A percentile compares a stretch with the other conserved stretches of the same genome.
These are phyloP conservation scores for Cartodere bifasciata DNA, from an alignment of 2,888 invertebrate species.

Conservation along the genomic window DNA sequence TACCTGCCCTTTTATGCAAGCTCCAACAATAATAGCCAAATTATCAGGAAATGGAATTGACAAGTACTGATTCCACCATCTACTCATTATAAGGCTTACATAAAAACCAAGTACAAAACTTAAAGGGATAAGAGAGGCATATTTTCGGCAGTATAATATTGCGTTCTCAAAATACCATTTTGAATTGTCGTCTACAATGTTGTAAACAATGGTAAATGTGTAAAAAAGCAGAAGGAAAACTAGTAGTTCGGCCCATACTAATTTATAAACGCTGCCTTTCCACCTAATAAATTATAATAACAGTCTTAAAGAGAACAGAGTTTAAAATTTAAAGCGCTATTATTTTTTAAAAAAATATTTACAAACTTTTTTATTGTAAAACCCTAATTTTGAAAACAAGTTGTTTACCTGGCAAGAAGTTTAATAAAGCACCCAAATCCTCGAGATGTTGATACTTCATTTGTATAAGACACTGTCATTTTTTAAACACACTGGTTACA, in stretches of 20 bases:
- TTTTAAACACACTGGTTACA: too few species aligned
- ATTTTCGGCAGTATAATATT: slow-evolving; percentile 69
- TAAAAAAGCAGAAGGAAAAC: slow-evolving; percentile 72
- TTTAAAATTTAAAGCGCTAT: too few species aligned
- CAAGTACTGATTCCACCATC: slow-evolving; percentile 82
- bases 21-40: slow-evolving; percentile 66
- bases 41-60: slow-evolving; percentile 76
- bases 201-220: slow-evolving; percentile 62
- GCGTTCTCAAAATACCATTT: slow-evolving; percentile 52
- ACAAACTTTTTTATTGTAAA: slow-evolving; percentile 2
- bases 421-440: slow-evolving; percentile 78
- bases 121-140: slow-evolving; percentile 77
- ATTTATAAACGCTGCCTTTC: slow-evolving; percentile 89
- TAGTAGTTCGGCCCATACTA: slow-evolving; percentile 81
- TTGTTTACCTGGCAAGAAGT: slow-evolving; percentile 60
- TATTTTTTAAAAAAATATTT: background rate
- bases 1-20: slow-evolving; percentile 65
- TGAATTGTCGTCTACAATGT: slow-evolving; percentile 51
- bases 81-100: slow-evolving; percentile 79
- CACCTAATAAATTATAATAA: slow-evolving; percentile 47
- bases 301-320: too few species aligned
- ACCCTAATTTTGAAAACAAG: background rate
- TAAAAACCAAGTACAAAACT: slow-evolving; percentile 91
- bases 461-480: slow-evolving; percentile 28
- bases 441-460: slow-evolving; percentile 29